A percentile compares a stretch with the other conserved stretches of the same genome.
phyloP scores from a whole-genome alignment of 2,888 invertebrate genomes.

The Rhopalosiphum nymphaeae region DNA sequence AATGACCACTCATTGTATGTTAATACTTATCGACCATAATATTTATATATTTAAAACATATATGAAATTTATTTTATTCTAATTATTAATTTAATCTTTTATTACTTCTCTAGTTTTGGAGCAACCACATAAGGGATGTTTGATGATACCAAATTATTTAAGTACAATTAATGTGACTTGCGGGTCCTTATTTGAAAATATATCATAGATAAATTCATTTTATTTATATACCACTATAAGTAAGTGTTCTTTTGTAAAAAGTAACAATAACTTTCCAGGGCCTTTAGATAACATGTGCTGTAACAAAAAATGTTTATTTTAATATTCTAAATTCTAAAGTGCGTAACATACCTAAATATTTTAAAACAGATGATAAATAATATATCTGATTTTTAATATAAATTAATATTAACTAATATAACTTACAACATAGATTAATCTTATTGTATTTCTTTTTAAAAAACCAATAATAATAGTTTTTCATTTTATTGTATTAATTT shows the following conservation, averaged over 20 bases:
- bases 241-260: constrained; percentile 35
- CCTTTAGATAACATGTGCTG: background rate
- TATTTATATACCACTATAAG: constrained; percentile 22
- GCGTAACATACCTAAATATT: background rate
- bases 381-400: background rate
- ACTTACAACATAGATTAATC: background rate
- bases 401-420: background rate
- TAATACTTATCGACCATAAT: background rate
- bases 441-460: constrained; percentile 18
- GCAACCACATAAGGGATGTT: background rate
- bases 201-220: background rate
- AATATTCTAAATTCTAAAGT: background rate
- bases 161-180: background rate
- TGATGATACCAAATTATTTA: background rate
- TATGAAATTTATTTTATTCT: background rate
- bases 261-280: constrained; percentile 18
- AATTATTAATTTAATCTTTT: background rate
- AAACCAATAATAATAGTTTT: background rate
- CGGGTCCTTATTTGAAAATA: background rate
- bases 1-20: background rate
- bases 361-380: background rate
- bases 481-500: background rate
- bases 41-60: background rate
- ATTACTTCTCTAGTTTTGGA: background rate
- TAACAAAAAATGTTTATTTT: background rate